phyloP scores from a whole-genome alignment of 2,888 invertebrate species.

The Amphipyra tragopoginis region DNA sequence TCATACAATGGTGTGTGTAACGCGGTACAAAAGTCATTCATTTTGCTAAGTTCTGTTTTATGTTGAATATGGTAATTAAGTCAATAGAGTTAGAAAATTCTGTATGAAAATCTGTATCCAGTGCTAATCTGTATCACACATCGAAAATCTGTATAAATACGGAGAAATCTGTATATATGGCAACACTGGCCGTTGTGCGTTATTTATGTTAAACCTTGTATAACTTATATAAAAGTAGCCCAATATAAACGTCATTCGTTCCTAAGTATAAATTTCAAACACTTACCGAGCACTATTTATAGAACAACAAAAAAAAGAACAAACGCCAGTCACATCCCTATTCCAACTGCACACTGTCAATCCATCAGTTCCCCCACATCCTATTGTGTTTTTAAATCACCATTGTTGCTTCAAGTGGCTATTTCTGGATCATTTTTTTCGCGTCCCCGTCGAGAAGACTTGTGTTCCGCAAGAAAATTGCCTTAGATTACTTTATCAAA shows the following conservation, averaged over 20 bases:
- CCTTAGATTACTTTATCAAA: slow-evolving; percentile 53
- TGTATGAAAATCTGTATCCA: too few species aligned
- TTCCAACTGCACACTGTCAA: slow-evolving; percentile 59
- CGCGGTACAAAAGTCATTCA: too few species aligned
- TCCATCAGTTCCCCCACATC: slow-evolving; percentile 61
- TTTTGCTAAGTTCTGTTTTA: too few species aligned
- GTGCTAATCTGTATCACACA: too few species aligned
- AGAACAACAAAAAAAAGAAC: slow-evolving; percentile 30
- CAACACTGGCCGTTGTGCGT: too few species aligned
- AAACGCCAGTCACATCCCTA: slow-evolving; percentile 41
- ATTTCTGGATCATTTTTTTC: slow-evolving; percentile 62
- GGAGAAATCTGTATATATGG: too few species aligned
- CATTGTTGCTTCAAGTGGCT: slow-evolving; percentile 73
- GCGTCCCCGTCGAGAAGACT: slow-evolving; percentile 28
- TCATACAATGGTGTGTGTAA: too few species aligned
- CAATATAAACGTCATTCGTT: not conserved
- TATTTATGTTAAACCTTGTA: too few species aligned
- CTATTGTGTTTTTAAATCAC: slow-evolving; percentile 71
- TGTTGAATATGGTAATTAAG: too few species aligned
- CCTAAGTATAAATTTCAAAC: not conserved
- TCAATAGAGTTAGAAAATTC: too few species aligned
- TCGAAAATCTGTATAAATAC: too few species aligned
- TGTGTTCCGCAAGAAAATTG: slow-evolving; percentile 49
- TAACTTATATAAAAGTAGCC: too few species aligned
- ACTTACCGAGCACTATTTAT: slow-evolving; percentile 9